Conservation (phyloP, 2,113 vertebrate species). For the Pan paniscus region DNA sequence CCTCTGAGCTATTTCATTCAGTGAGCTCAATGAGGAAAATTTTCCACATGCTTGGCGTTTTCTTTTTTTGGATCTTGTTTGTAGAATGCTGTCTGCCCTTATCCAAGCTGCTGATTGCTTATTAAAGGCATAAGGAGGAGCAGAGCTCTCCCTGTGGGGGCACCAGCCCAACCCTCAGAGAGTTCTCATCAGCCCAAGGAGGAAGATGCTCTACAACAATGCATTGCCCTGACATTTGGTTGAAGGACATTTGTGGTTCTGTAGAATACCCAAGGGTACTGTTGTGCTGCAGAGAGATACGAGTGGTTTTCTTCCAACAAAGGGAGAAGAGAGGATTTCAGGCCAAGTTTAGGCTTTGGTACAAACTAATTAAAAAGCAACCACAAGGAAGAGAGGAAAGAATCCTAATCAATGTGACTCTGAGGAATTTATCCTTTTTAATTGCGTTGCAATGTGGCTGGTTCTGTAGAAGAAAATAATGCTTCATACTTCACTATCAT, state of each 20-base stretch:
- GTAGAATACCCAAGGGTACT: not conserved
- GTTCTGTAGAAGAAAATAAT: constrained; percentile 23
- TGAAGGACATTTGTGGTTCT: constrained; percentile 2
- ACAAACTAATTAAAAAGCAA: constrained; percentile 57
- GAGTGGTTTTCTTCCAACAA: constrained; percentile 10
- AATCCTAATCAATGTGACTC: constrained; percentile 7
- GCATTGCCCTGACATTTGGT: constrained; percentile 24
- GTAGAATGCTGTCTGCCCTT: not conserved
- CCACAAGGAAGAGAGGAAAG: not conserved
- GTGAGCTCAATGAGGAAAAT: not conserved
- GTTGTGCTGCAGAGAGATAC: not conserved
- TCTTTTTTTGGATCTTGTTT: not conserved
- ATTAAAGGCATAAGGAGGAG: not conserved
- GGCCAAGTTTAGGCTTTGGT: constrained; percentile 29
- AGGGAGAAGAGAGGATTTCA: constrained; percentile 1
- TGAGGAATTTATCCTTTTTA: not conserved
- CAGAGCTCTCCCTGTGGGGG: not conserved
- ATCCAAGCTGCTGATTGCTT: not conserved
- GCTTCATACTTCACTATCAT: constrained; percentile 54
- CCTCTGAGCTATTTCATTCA: constrained; percentile 43
- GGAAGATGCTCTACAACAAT: not conserved
- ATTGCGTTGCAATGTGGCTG: constrained; percentile 3
- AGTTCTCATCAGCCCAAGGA: not conserved
- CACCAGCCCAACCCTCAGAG: not conserved
- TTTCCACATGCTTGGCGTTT: not conserved